A percentile compares a stretch with the other conserved stretches of the same genome.
phyloP scores from a whole-genome alignment of 1,140 invertebrate genomes.

The Amyelois transitella region DNA sequence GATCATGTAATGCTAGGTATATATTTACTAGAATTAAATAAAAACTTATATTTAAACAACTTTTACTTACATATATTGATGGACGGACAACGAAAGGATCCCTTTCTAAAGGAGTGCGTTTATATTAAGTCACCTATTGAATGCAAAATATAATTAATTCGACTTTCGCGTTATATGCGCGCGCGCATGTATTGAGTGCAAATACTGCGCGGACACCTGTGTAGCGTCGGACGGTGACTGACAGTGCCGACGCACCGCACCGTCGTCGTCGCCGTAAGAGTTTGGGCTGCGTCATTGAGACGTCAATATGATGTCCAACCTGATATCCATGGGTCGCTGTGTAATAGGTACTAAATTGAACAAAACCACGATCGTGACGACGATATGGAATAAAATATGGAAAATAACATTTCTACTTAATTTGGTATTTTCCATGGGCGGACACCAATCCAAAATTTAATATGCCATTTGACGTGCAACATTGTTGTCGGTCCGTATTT shows the following conservation, averaged over 20 bases:
- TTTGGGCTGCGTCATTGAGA: neutral
- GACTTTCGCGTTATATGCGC: constrained; percentile 6
- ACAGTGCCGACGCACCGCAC: neutral
- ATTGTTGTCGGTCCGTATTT: too few relatives aligned
- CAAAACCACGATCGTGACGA: neutral
- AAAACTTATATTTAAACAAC: neutral
- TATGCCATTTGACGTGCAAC: too few relatives aligned
- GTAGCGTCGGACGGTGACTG: constrained; percentile 2
- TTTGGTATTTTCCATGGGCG: too few relatives aligned
- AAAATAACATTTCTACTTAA: too few relatives aligned
- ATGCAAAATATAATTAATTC: constrained; percentile 3
- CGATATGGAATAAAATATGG: too few relatives aligned
- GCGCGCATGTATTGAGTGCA: constrained; percentile 2
- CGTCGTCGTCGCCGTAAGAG: neutral
- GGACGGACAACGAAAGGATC: constrained; percentile 6
- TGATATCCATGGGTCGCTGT: neutral
- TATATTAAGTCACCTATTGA: constrained; percentile 6
- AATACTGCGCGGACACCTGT: neutral
- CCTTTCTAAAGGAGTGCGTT: constrained; percentile 8
- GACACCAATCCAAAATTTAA: too few relatives aligned
- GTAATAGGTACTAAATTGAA: neutral
- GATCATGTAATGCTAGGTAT: too few relatives aligned
- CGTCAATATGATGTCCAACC: neutral
- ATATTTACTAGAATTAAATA: neutral
- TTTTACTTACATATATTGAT: constrained; percentile 1